Base-by-base conservation (phyloP, 2,797 vertebrate genomes). In the Spinus olivaceus region DNA sequence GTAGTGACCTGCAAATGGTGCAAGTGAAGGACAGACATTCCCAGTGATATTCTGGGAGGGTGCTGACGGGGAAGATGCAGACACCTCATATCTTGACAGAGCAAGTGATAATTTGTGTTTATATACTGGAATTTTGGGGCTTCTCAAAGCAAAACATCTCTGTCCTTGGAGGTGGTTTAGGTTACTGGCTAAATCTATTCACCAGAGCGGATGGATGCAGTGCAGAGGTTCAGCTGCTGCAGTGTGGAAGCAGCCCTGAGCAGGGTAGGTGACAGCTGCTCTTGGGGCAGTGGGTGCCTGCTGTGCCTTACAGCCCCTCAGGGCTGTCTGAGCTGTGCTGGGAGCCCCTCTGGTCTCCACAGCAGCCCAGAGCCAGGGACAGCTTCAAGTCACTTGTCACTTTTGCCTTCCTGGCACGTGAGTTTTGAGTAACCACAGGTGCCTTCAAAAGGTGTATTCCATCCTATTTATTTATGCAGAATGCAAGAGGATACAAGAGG, bases 201-300 rank as follows among this genome's bases (percentile, higher is more conserved):
- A 28, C 72, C 32, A 10, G 59, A 50, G 54, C 56, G 37, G 73
- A 56, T 41, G 0, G 0, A 41, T 21, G 14, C 14, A 64, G 49
- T 25, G 54, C n/a, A 8, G 69, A 37, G 16, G 49, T 91, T 70
- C 49, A 35, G 50, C 20, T 71, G 54, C 21, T 27, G 1, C 0
- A 4, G 17, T 49, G 41, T n/a, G 50, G 64, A 60, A 70, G 50
- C 41, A 35, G 25, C 27, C 22, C 53, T 37, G 72, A 37, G 61
- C 46, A 46, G 33, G 51, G 54, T 24, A 56, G 54, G n/a, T 56
- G n/a, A 33, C 16, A 33, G 54, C 54, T 81, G 54, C 35, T 37
- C 4, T 0, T 0, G 14, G 57, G 60, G 33, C 49, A 49, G 4
- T 14, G 0, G 4, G 33, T 25, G 37, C 7, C 56, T 63, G 46